Evolutionary conservation across 2,113 vertebrate species (phyloP).

Genomic region (Psittacara wagleri): DNA sequence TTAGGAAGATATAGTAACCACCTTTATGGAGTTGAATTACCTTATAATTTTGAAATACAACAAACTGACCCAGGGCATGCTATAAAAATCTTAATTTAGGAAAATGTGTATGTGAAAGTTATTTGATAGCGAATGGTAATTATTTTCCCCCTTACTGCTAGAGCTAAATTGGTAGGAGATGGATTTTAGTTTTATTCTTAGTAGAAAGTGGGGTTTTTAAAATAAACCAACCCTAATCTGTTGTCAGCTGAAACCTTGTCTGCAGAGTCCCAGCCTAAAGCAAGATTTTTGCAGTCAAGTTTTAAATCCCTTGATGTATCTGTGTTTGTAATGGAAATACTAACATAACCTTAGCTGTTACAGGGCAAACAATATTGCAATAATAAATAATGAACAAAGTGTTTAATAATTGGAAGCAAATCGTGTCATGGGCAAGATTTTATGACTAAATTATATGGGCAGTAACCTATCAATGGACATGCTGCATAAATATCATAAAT

Average conservation of each 20-base stretch:
- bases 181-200: slow-evolving; percentile 27
- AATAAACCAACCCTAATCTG: background rate
- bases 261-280: slow-evolving; percentile 32
- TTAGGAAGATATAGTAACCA: background rate
- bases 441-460: slow-evolving; percentile 40
- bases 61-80: slow-evolving; percentile 20
- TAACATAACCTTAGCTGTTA: slow-evolving; percentile 46
- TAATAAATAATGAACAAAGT: slow-evolving; percentile 60
- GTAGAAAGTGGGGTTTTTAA: background rate
- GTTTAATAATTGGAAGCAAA: slow-evolving; percentile 50
- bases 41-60: slow-evolving; percentile 48
- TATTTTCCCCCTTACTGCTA: background rate
- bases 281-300: slow-evolving; percentile 22
- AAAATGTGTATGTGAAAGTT: slow-evolving; percentile 4
- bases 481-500: slow-evolving; percentile 36
- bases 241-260: slow-evolving; percentile 18
- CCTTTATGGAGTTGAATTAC: slow-evolving; percentile 2
- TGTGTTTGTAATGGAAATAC: slow-evolving; percentile 50
- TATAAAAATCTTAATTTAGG: slow-evolving; percentile 45
- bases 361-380: slow-evolving; percentile 35
- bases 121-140: slow-evolving; percentile 28
- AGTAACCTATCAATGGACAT: background rate
- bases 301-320: slow-evolving; percentile 57
- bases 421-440: slow-evolving; percentile 12
- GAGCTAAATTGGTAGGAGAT: background rate